A percentile compares a stretch with the other conserved stretches of the same genome.
Evolutionary conservation across 2,888 invertebrate genomes (phyloP).

Genomic region (Latrodectus elegans): DNA sequence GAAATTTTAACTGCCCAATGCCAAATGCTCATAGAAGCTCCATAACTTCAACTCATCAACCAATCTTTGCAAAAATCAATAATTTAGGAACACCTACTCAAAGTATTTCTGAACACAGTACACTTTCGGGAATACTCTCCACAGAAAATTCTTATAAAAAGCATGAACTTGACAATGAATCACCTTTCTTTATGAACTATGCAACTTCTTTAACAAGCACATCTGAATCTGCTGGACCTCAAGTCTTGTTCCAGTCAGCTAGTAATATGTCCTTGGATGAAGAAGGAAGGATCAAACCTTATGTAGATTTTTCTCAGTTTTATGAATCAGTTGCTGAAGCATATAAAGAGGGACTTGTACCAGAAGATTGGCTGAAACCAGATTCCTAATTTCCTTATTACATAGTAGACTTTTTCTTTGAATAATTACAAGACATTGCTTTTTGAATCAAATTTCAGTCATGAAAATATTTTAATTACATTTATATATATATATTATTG

Average conservation of each 20-base stretch:
- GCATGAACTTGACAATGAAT: background rate
- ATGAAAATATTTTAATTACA: no score
- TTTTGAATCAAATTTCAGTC: no score
- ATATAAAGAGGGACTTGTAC: conserved; percentile 48
- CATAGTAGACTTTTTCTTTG: no score
- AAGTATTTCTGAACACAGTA: conserved; percentile 32
- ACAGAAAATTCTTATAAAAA: conserved; percentile 27
- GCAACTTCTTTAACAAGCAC: conserved; percentile 49
- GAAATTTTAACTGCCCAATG: conserved; percentile 88
- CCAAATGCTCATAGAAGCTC: conserved; percentile 79
- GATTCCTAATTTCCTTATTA: background rate
- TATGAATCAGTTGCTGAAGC: conserved; percentile 83
- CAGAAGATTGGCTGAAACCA: conserved; percentile 53
- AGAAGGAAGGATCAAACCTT: conserved; percentile 84
- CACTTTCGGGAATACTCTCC: conserved; percentile 36
- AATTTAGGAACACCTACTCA: background rate
- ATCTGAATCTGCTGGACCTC: conserved; percentile 48
- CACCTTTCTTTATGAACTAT: conserved; percentile 37
- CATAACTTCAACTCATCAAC: conserved; percentile 68
- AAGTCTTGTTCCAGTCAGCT: conserved; percentile 54
- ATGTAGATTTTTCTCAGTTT: conserved; percentile 89
- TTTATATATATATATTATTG: no score
- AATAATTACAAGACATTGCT: no score
- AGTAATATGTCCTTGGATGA: conserved; percentile 77
- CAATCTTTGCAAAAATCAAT: background rate